phyloP scores from a whole-genome alignment of 1,140 invertebrate genomes.

The Venustaconcha ellipsiformis region DNA sequence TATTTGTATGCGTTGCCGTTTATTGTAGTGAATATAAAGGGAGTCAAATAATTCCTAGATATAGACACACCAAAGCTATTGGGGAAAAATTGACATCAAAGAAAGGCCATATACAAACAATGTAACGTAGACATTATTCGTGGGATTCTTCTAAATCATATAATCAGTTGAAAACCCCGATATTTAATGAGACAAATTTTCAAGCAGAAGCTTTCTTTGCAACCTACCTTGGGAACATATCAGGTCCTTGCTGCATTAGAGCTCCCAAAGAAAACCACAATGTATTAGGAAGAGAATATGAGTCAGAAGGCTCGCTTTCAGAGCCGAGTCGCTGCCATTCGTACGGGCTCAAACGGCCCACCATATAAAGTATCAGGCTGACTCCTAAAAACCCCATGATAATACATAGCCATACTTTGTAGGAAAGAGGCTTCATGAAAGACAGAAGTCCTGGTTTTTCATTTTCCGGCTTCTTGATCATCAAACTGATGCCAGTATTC shows the following conservation, averaged over 20 bases:
- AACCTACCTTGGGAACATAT: conserved; percentile 90
- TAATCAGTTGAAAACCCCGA: no score
- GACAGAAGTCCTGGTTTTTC: conserved; percentile 94
- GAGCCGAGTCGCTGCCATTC: conserved; percentile 87
- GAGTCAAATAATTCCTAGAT: no score
- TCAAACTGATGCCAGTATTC: conserved; percentile 95
- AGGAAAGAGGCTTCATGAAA: conserved; percentile 95
- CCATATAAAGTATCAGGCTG: conserved; percentile 89
- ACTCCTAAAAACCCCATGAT: conserved; percentile 97
- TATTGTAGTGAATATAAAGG: no score
- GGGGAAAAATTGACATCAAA: no score
- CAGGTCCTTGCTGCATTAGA: conserved; percentile 98
- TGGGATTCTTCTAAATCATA: no score
- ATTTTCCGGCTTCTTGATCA: conserved; percentile 97
- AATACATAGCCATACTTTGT: conserved; percentile 97
- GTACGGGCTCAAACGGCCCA: conserved; percentile 88
- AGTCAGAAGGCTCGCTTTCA: conserved; percentile 45
- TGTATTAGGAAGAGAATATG: conserved; percentile 80
- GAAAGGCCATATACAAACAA: no score
- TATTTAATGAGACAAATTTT: no score
- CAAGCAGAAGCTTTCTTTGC: no score
- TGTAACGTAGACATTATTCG: no score
- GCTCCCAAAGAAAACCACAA: conserved; percentile 95
- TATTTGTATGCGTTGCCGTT: no score
- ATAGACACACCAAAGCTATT: no score